Base-by-base conservation (phyloP, 1,140 invertebrate genomes). In the Pentalonia nigronervosa region DNA sequence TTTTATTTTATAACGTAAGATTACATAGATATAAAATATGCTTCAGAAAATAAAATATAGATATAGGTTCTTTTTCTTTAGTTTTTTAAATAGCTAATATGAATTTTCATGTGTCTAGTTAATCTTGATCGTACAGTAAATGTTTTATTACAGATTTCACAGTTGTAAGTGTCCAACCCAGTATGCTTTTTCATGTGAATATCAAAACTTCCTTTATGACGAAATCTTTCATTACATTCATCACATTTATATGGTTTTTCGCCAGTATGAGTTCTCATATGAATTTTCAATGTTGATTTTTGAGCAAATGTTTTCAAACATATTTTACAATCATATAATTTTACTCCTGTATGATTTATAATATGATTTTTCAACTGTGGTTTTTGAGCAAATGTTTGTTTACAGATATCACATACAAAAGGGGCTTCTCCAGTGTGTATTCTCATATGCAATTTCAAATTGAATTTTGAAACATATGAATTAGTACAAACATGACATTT, bases 301-400 rank as follows among this genome's bases (percentile, higher is more conserved):
- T 97, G 96, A 21, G 96, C 96, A 94, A 97, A 97, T 88, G 95
- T 95, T 94, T 97, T 97, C 20, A 95, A 94, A 94, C 96, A 97
- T 9, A 96, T 95, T 11, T 96, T 95, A 94, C 96, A 97, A 67
- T 95, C 95, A 88, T 96, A 97, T 0, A 96, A 96, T 94, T 96
- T 97, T 76, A 96, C 95, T 20, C 96, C 96, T 0, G 97, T 97
- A 94, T 98, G 97, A 17, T 96, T 97, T 20, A 97, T 95, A 14
- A 97, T 95, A 94, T 97, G 97, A 25, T 0, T 83, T 7, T 23
- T 83, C 36, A 83, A 83, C 1, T 14, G 20, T 36, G 34, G n/a
- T 83, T 83, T 56, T 1, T 25, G 23, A 56, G 8, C 23, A 56
- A 56, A 56, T 56, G 53, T 25, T 56, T 56, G 21, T 7, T 83